Evolutionary conservation across 2,888 invertebrate genomes (phyloP).

Genomic region (Siphlonurus alternatus): DNA sequence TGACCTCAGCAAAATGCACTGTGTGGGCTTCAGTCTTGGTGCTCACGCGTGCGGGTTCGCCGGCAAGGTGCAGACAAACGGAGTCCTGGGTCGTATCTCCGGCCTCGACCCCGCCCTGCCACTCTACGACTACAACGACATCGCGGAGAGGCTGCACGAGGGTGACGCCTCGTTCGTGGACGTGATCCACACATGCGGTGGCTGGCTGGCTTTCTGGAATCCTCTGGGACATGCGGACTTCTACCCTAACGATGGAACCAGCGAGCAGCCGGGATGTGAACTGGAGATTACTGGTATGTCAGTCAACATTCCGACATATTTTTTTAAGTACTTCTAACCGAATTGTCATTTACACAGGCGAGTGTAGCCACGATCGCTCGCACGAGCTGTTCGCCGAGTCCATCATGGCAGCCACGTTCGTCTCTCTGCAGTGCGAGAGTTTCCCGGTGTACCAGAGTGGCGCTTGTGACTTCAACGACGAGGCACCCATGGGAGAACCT

Average conservation of each 20-base stretch:
- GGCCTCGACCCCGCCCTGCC: constrained; percentile 12
- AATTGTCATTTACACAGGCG: no score
- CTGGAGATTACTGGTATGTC: constrained; percentile 13
- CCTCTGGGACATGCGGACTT: constrained; percentile 21
- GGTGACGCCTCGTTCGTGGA: constrained; percentile 21
- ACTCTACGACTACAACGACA: constrained; percentile 1
- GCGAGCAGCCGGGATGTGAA: constrained; percentile 15
- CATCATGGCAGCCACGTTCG: constrained; percentile 37
- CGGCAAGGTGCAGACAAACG: constrained; percentile 8
- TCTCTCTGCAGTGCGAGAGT: constrained; percentile 31
- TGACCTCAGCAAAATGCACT: neutral
- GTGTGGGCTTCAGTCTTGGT: constrained; percentile 9
- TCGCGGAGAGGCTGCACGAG: constrained; percentile 16
- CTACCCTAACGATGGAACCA: constrained; percentile 21
- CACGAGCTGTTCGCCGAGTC: constrained; percentile 46
- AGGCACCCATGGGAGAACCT: no score
- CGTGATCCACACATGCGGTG: constrained; percentile 22
- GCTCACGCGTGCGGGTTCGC: constrained; percentile 9
- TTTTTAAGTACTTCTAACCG: no score
- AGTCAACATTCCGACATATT: neutral
- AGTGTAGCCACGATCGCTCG: constrained; percentile 52
- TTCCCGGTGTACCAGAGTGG: neutral
- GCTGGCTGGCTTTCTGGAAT: constrained; percentile 17
- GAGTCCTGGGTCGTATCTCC: neutral
- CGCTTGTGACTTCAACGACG: neutral